Conservation (phyloP, 64 coral and sea anemone genomes). For the Montipora capricornis region DNA sequence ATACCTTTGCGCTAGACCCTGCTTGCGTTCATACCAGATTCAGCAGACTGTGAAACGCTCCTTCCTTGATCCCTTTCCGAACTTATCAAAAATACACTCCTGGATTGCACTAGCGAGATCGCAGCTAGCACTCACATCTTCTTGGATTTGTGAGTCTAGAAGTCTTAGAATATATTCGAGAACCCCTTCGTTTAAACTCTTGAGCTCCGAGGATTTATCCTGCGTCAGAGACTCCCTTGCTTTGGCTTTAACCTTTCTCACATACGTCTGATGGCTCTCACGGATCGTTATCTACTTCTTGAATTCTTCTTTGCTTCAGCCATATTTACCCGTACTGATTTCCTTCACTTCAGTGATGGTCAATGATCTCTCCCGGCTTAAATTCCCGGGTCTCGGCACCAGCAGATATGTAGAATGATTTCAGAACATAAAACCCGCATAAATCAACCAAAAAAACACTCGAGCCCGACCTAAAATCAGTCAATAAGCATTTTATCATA, state of each 20-base stretch:
- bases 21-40: not conserved
- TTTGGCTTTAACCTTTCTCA: not conserved
- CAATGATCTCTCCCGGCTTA: no score
- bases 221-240: not conserved
- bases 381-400: no score
- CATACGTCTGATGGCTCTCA: not conserved
- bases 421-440: no score
- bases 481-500: no score
- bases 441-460: no score
- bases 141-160: not conserved
- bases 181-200: not conserved
- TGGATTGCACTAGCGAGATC: conserved; percentile 29
- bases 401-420: no score
- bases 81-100: not conserved
- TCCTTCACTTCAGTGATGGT: no score
- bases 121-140: conserved; percentile 11
- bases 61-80: not conserved
- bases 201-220: not conserved
- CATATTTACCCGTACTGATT: no score
- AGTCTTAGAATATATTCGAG: not conserved
- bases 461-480: no score
- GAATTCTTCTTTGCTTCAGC: no score
- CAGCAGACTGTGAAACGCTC: not conserved
- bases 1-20: not conserved
- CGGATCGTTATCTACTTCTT: not conserved